A percentile compares a stretch with the other conserved stretches of the same genome.
Evolutionary conservation across 2,113 vertebrate genomes (phyloP).

Genomic region (Vimba vimba): DNA sequence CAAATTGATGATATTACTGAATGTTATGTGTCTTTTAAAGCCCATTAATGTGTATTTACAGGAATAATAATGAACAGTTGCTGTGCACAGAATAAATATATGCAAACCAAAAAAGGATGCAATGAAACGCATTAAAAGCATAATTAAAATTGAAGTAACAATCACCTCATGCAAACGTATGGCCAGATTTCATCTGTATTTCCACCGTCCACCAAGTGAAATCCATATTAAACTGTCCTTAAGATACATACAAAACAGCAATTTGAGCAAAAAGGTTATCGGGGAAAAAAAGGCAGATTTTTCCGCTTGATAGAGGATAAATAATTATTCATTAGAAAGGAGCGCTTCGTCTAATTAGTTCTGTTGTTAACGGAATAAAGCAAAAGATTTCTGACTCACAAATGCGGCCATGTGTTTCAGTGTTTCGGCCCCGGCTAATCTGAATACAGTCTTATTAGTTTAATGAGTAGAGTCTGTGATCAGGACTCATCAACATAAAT

Average conservation of each 20-base stretch:
- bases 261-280: conserved; percentile 42
- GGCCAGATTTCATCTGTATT: not conserved
- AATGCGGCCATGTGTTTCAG: conserved; percentile 60
- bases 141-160: not conserved
- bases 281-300: conserved; percentile 52
- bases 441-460: conserved; percentile 96
- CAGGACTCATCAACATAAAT: conserved; percentile 96
- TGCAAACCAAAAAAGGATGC: not conserved
- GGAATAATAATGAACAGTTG: not conserved
- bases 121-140: conserved; percentile 1
- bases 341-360: conserved; percentile 72
- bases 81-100: not conserved
- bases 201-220: not conserved
- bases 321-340: conserved; percentile 77
- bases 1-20: not conserved
- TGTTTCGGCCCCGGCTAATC: conserved; percentile 79
- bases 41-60: not conserved
- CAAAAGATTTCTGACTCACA: conserved; percentile 61
- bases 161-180: not conserved
- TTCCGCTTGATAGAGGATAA: conserved; percentile 73
- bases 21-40: not conserved
- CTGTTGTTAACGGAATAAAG: conserved; percentile 63
- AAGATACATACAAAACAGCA: conserved; percentile 41
- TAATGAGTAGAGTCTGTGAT: conserved; percentile 94
- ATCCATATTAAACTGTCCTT: conserved; percentile 30